Evolutionary conservation across 2,113 vertebrate species (phyloP).

Genomic region (Pituophis catenifer): DNA sequence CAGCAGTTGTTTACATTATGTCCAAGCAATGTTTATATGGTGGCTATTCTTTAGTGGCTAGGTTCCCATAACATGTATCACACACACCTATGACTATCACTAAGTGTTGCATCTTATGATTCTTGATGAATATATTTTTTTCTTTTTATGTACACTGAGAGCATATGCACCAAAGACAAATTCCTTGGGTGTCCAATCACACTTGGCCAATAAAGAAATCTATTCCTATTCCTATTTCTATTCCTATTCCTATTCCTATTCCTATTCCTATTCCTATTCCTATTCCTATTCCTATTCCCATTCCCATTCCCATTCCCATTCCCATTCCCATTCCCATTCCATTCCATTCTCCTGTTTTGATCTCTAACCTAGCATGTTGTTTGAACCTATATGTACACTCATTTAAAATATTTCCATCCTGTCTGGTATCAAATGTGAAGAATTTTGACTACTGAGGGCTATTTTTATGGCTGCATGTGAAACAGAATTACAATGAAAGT

Average conservation of each 20-base stretch:
- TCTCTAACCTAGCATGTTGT: neutral
- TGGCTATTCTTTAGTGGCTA: neutral
- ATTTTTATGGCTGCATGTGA: neutral
- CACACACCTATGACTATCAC: neutral
- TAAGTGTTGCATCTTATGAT: too few relatives aligned
- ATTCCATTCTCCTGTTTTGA: neutral
- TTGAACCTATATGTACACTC: neutral
- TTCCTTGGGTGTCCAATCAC: too few relatives aligned
- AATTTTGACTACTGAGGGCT: conserved; percentile 25
- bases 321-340: too few relatives aligned
- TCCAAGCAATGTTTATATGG: neutral
- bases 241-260: too few relatives aligned
- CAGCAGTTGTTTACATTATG: neutral
- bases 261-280: too few relatives aligned
- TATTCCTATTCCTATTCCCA: too few relatives aligned
- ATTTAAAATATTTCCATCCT: conserved; percentile 20
- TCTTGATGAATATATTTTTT: too few relatives aligned
- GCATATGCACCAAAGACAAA: too few relatives aligned
- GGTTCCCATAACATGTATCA: neutral
- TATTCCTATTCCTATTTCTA: too few relatives aligned
- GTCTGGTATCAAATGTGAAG: conserved; percentile 8
- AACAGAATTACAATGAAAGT: conserved; percentile 39
- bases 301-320: too few relatives aligned
- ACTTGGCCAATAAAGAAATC: too few relatives aligned
- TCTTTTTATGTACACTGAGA: too few relatives aligned